Evolutionary conservation across 2,888 invertebrate genomes (phyloP), one percentile per base, ranked within the genome.

Genomic region (Nesidiocoris tenuis): DNA sequence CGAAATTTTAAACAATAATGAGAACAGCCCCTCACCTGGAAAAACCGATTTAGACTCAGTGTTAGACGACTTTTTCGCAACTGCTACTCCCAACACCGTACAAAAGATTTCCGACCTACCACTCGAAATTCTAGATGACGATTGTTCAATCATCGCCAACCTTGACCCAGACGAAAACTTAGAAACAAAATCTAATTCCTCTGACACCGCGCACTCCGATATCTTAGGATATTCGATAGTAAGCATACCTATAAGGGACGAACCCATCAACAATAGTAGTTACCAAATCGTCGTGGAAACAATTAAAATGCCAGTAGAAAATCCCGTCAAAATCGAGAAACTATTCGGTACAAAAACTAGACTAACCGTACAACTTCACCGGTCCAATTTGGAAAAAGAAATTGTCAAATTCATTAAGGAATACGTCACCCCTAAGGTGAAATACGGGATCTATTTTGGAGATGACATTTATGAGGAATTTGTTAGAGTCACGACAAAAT

Each of bases 391-490:
- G 3, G 67, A 66, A 66, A 39, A 7, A 3, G 67, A 66, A 5
- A 39, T 66, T 5, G 18, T 39, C 5, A 39, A 66, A 5, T 66
- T 66, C 19, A 19, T 66, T 9, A 66, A 66, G 54, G 67, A 66
- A 39, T 66, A 54, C 54, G 54, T 66, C 3, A 25, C 3, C 7
- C 67, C 67, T 5, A 66, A 24, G 17, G 54, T 39, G 7, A 39
- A 66, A 12, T 66, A 66, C 55, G 25, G n/a, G 2, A 17, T 66
- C 18, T 66, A 19, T 18, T 64, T 64, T 64, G 7, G 5, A 22
- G 17, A n/a, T n/a, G n/a, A n/a, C n/a, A n/a, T n/a, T n/a, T n/a
- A n/a, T n/a, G n/a, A n/a, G n/a, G n/a, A n/a, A n/a, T n/a, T n/a
- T n/a, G n/a, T n/a, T n/a, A n/a, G n/a, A n/a, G n/a, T n/a, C n/a